Conservation (phyloP, 1,140 invertebrate species). For the Orchestia grillus region DNA sequence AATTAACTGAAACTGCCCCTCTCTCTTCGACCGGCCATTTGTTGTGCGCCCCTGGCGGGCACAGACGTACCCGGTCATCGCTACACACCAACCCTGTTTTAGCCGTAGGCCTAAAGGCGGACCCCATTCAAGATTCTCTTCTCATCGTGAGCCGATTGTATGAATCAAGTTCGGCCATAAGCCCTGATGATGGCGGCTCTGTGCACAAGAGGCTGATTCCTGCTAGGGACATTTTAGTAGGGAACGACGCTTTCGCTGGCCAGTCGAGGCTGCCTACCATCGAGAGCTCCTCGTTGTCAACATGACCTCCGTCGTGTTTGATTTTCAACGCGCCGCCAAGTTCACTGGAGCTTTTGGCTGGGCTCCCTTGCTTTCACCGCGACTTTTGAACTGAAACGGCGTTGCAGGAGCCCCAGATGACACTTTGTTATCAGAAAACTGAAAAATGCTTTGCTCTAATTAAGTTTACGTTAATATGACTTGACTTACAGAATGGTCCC, state of each 20-base stretch:
- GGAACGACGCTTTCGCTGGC: no score
- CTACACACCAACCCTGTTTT: background rate
- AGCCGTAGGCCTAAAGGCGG: constrained; percentile 3
- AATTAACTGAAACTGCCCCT: background rate
- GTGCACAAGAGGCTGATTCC: background rate
- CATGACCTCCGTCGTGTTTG: background rate
- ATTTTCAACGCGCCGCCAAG: background rate
- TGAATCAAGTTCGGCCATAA: background rate
- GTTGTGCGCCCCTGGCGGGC: no score
- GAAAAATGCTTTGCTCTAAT: background rate
- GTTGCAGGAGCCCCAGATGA: background rate
- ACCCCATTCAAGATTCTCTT: background rate
- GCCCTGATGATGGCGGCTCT: background rate
- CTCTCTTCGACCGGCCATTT: background rate
- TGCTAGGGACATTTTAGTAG: no score
- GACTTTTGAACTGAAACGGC: background rate
- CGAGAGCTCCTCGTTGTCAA: no score
- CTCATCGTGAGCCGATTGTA: background rate
- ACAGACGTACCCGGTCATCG: background rate
- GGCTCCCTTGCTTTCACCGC: background rate
- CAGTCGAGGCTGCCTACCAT: no score
- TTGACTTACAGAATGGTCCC: no score
- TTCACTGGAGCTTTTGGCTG: background rate
- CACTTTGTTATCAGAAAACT: background rate
- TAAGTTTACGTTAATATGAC: no score